These are phyloP conservation scores for Apus apus DNA, from an alignment of 2,113 vertebrate genomes.

Conservation along the genomic window DNA sequence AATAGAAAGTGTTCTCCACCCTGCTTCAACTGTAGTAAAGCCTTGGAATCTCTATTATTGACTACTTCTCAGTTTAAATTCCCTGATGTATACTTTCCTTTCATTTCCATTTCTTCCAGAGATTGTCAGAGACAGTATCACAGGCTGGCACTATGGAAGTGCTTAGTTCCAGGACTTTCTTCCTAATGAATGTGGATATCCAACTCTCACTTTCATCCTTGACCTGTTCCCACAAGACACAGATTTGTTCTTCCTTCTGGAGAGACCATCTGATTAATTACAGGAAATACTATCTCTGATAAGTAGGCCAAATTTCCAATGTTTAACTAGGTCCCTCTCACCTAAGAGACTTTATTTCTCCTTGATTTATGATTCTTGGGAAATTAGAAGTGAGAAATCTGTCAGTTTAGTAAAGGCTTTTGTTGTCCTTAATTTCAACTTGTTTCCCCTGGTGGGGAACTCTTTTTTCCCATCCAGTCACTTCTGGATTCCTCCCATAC, in stretches of 20 bases:
- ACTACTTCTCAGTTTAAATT: not conserved
- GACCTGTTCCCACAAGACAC: constrained; percentile 1
- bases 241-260: not conserved
- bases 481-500: not conserved
- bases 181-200: not conserved
- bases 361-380: not conserved
- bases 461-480: not conserved
- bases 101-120: not conserved
- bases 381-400: not conserved
- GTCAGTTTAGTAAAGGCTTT: not conserved
- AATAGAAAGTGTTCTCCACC: not conserved
- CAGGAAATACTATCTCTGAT: not conserved
- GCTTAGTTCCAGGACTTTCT: not conserved
- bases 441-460: not conserved
- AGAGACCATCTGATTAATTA: not conserved
- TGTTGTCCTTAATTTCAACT: not conserved
- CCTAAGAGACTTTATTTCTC: not conserved
- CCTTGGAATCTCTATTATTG: not conserved
- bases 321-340: constrained; percentile 1
- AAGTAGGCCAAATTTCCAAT: not conserved
- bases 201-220: not conserved
- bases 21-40: not conserved
- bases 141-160: not conserved
- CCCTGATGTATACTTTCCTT: not conserved
- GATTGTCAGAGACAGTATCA: not conserved